Evolutionary conservation across 2,888 invertebrate genomes (phyloP), one percentile per base, ranked within the genome.

Genomic region (Erynnis tages): DNA sequence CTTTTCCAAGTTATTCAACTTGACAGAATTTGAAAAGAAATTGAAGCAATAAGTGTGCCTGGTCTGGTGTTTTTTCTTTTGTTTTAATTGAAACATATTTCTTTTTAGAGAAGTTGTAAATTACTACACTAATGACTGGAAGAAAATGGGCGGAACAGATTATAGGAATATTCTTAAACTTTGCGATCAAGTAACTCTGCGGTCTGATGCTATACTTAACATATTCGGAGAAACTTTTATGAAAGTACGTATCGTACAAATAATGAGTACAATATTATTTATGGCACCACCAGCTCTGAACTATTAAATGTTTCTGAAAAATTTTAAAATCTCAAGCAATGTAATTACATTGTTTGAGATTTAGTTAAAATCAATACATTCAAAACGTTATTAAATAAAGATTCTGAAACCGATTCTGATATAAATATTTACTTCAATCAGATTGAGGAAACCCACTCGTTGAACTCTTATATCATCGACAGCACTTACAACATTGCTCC

Each of bases 161-260:
- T 82, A 78, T 55, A 67, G 79, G 2, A 71, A 67, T 7, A 69
- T 86, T 10, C 63, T 86, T 21, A 86, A 86, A 53, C 67, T 83
- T 0, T 86, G 85, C 44, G 73, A 82, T 37, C 86, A 85, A 57
- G 80, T 86, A 49, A 80, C 84, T 0, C 60, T 86, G 1, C 69
- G 86, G 0, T 80, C 84, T 1, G 86, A 86, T 35, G 78, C 78
- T 5, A 84, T 84, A 16, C 55, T 83, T 5, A 73, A 83, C 27
- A 79, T 86, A 2, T 86, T 84, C 45, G 86, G 85, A 47, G 64
- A 75, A 0, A 82, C 82, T 0, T 86, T 86, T 54, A 66, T 75
- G 21, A 75, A 76, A 71, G 85, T 84, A 53, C n/a, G n/a, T n/a
- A n/a, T n/a, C n/a, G n/a, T n/a, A n/a, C n/a, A n/a, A n/a, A n/a